Evolutionary conservation across 2,797 vertebrate genomes (phyloP).

Genomic region (Pagetopsis macropterus): DNA sequence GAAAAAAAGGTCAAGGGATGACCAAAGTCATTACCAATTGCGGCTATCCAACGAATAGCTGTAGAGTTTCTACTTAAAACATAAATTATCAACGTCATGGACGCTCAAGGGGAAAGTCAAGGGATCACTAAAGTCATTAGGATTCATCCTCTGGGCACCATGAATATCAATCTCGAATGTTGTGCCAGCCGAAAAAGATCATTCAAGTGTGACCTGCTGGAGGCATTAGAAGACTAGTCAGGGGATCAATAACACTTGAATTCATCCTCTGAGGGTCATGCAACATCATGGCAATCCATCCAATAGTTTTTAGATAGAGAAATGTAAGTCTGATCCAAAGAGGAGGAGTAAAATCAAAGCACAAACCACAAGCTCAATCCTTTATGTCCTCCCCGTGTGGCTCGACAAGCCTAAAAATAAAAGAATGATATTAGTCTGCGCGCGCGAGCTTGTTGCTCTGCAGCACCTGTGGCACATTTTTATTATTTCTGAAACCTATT

Average conservation of each 20-base stretch:
- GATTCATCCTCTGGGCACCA: too few species aligned
- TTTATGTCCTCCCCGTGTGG: conserved; percentile 11
- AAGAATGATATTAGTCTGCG: conserved; percentile 21
- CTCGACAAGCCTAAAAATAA: conserved; percentile 17
- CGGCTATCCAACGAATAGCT: too few species aligned
- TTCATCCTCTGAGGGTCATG: too few species aligned
- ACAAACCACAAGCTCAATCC: conserved; percentile 8
- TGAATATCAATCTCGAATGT: too few species aligned
- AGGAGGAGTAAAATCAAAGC: background rate
- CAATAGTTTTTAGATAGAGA: too few species aligned
- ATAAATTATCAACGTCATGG: too few species aligned
- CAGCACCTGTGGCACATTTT: conserved; percentile 56
- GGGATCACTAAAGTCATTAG: too few species aligned
- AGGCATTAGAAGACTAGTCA: background rate
- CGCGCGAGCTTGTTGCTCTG: conserved; percentile 31
- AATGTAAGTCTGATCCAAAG: background rate
- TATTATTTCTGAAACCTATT: conserved; percentile 44
- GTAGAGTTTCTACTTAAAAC: too few species aligned
- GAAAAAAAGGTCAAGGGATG: background rate
- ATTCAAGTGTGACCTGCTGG: background rate
- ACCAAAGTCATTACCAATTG: background rate
- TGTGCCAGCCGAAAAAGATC: too few species aligned
- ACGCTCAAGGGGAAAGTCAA: too few species aligned
- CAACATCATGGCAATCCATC: too few species aligned
- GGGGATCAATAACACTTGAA: background rate